These are phyloP conservation scores for Mycetomoellerius zeteki DNA, from an alignment of 1,140 invertebrate species.

Conservation along the genomic window DNA sequence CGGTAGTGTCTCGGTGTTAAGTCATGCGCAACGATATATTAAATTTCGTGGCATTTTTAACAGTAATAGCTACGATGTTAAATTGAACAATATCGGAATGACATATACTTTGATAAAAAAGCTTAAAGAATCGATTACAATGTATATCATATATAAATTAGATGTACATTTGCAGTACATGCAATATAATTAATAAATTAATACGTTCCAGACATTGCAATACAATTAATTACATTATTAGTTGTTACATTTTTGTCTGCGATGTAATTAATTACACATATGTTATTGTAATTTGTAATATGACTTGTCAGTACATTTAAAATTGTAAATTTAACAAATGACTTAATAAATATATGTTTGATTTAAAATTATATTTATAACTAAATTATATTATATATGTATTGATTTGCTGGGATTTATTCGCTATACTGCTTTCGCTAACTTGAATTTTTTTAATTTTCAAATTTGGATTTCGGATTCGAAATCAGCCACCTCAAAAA, in stretches of 20 bases:
- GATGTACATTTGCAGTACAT: background rate
- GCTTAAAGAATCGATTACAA: background rate
- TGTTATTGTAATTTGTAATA: constrained; percentile 2
- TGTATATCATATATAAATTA: background rate
- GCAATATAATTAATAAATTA: constrained; percentile 43
- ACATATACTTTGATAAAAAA: background rate
- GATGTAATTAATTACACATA: constrained; percentile 29
- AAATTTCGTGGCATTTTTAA: constrained; percentile 20
- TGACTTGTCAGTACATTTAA: constrained; percentile 1
- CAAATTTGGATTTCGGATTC: too few species aligned
- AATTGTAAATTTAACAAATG: constrained; percentile 8
- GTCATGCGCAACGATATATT: too few species aligned
- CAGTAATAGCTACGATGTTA: constrained; percentile 70
- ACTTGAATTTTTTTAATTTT: too few species aligned
- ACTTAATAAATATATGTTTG: background rate
- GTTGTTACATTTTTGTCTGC: background rate
- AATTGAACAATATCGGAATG: constrained; percentile 69
- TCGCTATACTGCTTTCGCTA: too few species aligned
- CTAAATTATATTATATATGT: background rate
- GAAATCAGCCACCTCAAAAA: too few species aligned
- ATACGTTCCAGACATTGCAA: background rate
- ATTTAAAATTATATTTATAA: constrained; percentile 12
- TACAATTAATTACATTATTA: constrained; percentile 34
- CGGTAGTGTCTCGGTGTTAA: too few species aligned
- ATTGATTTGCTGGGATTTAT: background rate